Conservation (phyloP, 1,140 invertebrate genomes). For the Scaptomyza hsui region DNA sequence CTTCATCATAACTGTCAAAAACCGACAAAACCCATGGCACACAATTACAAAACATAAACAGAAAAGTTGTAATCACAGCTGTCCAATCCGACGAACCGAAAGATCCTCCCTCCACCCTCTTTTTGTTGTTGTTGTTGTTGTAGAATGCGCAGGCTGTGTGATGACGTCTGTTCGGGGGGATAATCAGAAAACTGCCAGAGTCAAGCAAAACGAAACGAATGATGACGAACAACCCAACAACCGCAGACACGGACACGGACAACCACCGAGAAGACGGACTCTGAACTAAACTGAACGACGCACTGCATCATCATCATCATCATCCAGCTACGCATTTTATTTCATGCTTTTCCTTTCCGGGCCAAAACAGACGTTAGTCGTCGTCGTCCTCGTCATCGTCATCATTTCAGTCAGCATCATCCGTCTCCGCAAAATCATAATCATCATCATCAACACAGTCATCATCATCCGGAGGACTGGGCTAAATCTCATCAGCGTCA, state of each 20-base stretch:
- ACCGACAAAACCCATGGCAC: constrained; percentile 55
- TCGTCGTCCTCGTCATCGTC: constrained; percentile 13
- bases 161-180: constrained; percentile 44
- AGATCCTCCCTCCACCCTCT: constrained; percentile 26
- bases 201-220: constrained; percentile 50
- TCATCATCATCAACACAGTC: constrained; percentile 14
- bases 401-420: constrained; percentile 2
- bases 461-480: constrained; percentile 13
- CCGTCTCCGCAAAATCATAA: constrained; percentile 4
- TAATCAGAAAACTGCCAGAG: constrained; percentile 56
- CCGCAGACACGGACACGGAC: no score
- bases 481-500: constrained; percentile 49
- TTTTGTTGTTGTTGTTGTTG: not conserved
- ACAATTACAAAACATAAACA: constrained; percentile 77
- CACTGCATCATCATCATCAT: constrained; percentile 32
- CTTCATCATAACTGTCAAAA: constrained; percentile 80
- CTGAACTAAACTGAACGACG: constrained; percentile 18
- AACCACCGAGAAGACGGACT: constrained; percentile 12
- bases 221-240: constrained; percentile 32
- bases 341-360: constrained; percentile 65
- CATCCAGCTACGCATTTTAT: constrained; percentile 58
- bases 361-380: constrained; percentile 56
- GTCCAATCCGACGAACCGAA: constrained; percentile 57
- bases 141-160: constrained; percentile 27
- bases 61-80: constrained; percentile 80